These are phyloP conservation scores for Tyrannus savana DNA, from an alignment of 2,113 vertebrate genomes.

Conservation along the genomic window DNA sequence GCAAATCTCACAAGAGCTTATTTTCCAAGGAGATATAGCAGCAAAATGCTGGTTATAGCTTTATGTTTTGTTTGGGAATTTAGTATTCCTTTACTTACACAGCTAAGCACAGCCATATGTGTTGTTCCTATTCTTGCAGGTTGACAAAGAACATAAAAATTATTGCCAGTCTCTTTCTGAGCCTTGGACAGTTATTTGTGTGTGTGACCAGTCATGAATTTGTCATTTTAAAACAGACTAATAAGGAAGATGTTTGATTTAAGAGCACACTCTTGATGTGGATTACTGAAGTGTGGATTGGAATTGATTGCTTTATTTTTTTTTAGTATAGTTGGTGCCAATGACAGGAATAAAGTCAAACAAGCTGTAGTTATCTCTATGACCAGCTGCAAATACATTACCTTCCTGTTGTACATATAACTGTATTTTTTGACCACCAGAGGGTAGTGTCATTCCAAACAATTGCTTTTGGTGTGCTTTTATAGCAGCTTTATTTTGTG, in stretches of 20 bases:
- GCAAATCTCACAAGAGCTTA: not conserved
- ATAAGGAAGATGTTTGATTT: not conserved
- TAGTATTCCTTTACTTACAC: not conserved
- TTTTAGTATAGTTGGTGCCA: not conserved
- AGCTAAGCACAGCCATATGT: not conserved
- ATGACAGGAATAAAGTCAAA: not conserved
- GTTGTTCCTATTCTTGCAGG: not conserved
- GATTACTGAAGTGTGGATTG: not conserved
- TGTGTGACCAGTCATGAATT: fast-evolving
- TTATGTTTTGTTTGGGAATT: not conserved
- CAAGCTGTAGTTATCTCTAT: not conserved
- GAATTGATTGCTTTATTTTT: not conserved
- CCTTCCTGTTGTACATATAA: not conserved
- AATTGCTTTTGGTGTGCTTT: not conserved
- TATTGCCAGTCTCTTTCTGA: not conserved
- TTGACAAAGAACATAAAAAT: not conserved
- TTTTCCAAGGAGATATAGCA: not conserved
- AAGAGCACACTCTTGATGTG: not conserved
- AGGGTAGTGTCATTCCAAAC: conserved; percentile 20
- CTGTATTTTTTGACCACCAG: conserved; percentile 5
- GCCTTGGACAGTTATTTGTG: not conserved
- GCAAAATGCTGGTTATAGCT: not conserved
- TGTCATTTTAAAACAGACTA: not conserved
- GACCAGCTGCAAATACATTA: not conserved
- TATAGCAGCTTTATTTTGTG: not conserved